Evolutionary conservation across 2,888 invertebrate genomes (phyloP).

Genomic region (Drosophila sordidapex): DNA sequence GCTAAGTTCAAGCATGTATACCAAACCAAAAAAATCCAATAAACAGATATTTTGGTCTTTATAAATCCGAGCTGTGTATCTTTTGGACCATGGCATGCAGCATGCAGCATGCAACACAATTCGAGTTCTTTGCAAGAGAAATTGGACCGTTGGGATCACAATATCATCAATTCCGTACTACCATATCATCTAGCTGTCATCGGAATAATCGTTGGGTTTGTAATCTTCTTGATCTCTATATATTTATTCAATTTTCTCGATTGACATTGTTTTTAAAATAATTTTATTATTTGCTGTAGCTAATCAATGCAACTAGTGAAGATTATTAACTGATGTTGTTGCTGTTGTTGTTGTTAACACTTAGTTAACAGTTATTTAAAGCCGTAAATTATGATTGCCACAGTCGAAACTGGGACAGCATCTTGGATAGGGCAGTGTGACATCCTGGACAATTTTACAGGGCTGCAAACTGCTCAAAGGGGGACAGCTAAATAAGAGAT

Average conservation of each 20-base stretch:
- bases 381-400: background rate
- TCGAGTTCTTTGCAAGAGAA: background rate
- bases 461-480: slow-evolving; percentile 19
- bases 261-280: background rate
- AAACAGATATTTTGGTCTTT: slow-evolving; percentile 47
- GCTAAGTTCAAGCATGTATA: slow-evolving; percentile 72
- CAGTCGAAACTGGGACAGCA: slow-evolving; percentile 32
- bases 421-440: slow-evolving; percentile 62
- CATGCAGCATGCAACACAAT: background rate
- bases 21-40: slow-evolving; percentile 64
- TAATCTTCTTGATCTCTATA: background rate
- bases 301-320: background rate
- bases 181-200: background rate
- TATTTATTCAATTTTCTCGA: background rate
- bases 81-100: background rate
- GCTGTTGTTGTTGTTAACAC: background rate
- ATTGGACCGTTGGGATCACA: background rate
- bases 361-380: background rate
- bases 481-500: slow-evolving; percentile 52
- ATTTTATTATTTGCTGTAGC: too few relatives aligned
- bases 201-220: background rate
- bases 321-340: background rate
- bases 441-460: slow-evolving; percentile 60
- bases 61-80: background rate
- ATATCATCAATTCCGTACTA: background rate